These are phyloP conservation scores for Tipula helvola DNA, from an alignment of 2,888 invertebrate genomes.

Conservation along the genomic window DNA sequence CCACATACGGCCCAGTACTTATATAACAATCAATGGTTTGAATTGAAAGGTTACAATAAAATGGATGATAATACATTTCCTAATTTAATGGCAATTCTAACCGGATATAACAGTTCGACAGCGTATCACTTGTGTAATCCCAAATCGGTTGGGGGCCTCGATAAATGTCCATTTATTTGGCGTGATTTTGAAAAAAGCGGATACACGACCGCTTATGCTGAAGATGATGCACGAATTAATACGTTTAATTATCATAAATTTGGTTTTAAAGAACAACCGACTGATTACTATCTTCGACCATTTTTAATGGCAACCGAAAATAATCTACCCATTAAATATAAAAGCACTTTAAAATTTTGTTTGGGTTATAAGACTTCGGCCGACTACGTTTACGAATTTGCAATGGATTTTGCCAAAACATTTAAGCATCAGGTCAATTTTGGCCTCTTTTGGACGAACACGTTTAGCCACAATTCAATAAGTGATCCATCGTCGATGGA, in stretches of 20 bases:
- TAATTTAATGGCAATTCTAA: conserved; percentile 71
- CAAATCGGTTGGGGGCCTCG: conserved; percentile 41
- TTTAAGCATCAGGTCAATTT: conserved; percentile 52
- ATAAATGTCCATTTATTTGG: conserved; percentile 67
- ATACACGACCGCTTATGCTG: conserved; percentile 68
- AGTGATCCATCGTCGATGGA: conserved; percentile 58
- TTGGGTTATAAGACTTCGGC: conserved; percentile 48
- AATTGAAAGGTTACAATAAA: conserved; percentile 61
- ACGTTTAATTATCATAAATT: conserved; percentile 57
- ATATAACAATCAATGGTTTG: conserved; percentile 53
- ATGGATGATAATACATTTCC: conserved; percentile 84
- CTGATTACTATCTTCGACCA: conserved; percentile 70
- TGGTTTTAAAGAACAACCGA: conserved; percentile 60
- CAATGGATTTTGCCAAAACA: conserved; percentile 50
- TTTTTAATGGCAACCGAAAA: conserved; percentile 56
- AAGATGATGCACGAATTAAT: conserved; percentile 59
- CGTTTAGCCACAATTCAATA: conserved; percentile 58
- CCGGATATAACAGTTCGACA: conserved; percentile 45
- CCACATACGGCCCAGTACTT: conserved; percentile 56
- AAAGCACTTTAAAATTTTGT: conserved; percentile 43
- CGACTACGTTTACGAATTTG: conserved; percentile 57
- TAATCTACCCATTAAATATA: conserved; percentile 37
- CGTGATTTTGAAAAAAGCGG: conserved; percentile 53
- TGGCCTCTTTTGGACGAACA: conserved; percentile 68
- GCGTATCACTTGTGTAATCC: conserved; percentile 40